Conservation (phyloP, 2,113 vertebrate genomes). For the Zingel zingel region DNA sequence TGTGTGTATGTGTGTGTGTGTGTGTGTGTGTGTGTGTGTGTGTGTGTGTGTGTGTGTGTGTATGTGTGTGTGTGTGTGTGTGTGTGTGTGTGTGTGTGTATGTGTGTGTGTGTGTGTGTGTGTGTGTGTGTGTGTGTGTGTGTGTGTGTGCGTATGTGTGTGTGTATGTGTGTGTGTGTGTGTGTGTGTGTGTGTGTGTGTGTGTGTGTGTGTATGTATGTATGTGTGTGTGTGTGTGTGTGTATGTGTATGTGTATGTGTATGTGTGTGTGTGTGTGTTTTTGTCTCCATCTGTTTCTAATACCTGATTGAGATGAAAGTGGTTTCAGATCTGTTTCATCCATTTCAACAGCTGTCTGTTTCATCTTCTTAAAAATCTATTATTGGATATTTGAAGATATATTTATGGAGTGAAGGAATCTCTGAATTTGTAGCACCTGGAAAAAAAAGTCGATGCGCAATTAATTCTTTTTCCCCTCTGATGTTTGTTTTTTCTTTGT, state of each 20-base stretch:
- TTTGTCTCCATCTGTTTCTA: conserved; percentile 51
- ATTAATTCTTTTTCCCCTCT: background rate
- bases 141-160: conserved; percentile 11
- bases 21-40: too few species aligned
- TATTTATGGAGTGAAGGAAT: background rate
- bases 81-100: conserved; percentile 10
- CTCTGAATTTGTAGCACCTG: background rate
- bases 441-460: background rate
- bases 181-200: conserved; percentile 8
- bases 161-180: conserved; percentile 10
- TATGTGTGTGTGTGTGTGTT: background rate
- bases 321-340: background rate
- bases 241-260: conserved; percentile 3
- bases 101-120: too few species aligned
- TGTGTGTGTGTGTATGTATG: background rate
- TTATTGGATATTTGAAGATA: background rate
- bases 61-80: conserved; percentile 13
- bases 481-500: background rate
- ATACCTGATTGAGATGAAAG: conserved; percentile 8
- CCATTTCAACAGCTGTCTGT: background rate
- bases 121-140: background rate
- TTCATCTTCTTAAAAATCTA: background rate
- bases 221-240: background rate
- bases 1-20: conserved; percentile 7
- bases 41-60: too few species aligned